Evolutionary conservation across 2,113 vertebrate genomes (phyloP), one percentile per base, ranked within the genome.

Genomic region (Poeciliopsis prolifica): DNA sequence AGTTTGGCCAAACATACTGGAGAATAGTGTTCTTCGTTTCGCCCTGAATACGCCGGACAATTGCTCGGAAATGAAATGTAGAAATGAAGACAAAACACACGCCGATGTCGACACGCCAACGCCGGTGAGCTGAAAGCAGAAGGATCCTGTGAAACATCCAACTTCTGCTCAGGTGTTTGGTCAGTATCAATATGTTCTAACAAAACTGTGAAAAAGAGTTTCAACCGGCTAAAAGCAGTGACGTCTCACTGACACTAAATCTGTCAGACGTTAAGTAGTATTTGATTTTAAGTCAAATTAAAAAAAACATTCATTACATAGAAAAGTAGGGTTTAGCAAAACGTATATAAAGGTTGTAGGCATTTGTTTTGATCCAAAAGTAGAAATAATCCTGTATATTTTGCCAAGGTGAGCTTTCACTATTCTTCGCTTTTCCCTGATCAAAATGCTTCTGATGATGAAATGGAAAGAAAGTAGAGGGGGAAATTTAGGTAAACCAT

Each of bases 101-200:
- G n/a, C 6, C 40, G 35, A 40, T 6, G 73, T 68, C 61, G 74
- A 68, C 61, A 28, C 62, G 60, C 62, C 63, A n/a, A 60, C 64
- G 78, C 67, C 70, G 76, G 61, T 82, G 77, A 80, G 54, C 15
- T 75, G n/a, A 80, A 65, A 37, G 31, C 60, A 71, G 67, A 66
- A 37, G 48, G 29, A 12, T 75, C 62, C 33, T 63, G 67, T 77
- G 33, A 74, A 72, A 72, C 29, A 63, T 19, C 72, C 33, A 24
- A 72, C 64, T 29, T 70, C 72, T 67, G 44, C 74, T 68, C 81
- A 67, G 77, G 76, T 67, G 82, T 81, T 90, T 90, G 87, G 85
- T 91, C 88, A 85, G 84, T 88, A 40, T 72, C 44, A 64, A 70
- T 67, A 76, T 77, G 40, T 65, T 78, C 74, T 58, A 58, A 58